These are phyloP conservation scores for Naja naja DNA, from an alignment of 2,113 vertebrate genomes.

Conservation along the genomic window DNA sequence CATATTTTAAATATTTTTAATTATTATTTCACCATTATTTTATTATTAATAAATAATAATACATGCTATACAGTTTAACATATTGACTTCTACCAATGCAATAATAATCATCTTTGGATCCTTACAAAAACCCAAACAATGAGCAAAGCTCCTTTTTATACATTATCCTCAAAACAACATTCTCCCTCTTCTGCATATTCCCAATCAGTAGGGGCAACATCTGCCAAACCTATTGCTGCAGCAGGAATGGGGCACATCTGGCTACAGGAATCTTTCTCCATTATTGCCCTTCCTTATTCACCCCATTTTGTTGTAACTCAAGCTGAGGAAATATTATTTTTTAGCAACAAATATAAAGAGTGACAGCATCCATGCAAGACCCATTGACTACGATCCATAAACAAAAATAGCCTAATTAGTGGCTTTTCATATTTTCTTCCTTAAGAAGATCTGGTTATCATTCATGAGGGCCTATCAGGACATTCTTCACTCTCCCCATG, in stretches of 20 bases:
- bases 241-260: not conserved
- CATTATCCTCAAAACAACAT: not conserved
- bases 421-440: not conserved
- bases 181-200: not conserved
- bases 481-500: not conserved
- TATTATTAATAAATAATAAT: not conserved
- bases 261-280: not conserved
- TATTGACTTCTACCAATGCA: not conserved
- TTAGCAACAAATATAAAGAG: not conserved
- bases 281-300: not conserved
- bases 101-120: not conserved
- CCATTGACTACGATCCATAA: not conserved
- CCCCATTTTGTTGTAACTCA: not conserved
- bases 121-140: not conserved
- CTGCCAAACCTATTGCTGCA: not conserved
- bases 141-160: not conserved
- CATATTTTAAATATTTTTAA: too few species aligned
- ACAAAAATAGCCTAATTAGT: not conserved
- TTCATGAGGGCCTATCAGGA: not conserved
- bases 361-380: not conserved
- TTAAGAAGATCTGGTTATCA: not conserved
- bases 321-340: not conserved
- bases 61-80: not conserved
- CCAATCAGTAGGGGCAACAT: not conserved
- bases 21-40: not conserved